Base-by-base conservation (phyloP, 2,797 vertebrate genomes). In the Rhincodon typus region DNA sequence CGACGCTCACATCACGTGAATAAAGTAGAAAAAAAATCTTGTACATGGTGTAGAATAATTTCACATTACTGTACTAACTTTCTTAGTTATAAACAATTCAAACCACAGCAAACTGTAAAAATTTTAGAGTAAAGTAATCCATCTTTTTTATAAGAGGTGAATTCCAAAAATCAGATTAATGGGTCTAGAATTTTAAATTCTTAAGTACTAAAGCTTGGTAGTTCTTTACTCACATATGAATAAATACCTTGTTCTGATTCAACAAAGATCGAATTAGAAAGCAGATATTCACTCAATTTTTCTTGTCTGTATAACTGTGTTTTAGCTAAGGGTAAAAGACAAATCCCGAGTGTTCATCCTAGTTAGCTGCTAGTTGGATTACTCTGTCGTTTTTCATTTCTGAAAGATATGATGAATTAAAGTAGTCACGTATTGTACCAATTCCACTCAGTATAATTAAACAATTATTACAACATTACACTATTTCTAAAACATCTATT, bases 391-490 rank as follows among this genome's bases (percentile, higher is more conserved):
- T 94, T 94, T 94, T 94, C 66, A 94, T 70, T 69, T 53, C 69
- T 94, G 93, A 94, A 94, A 74, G 93, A 94, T 94, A 94, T 94
- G 93, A 74, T 72, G 27, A 94, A 94, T 94, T 94, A 70, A 4
- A 46, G 66, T 46, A 72, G 25, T 42, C 91, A 94, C 70, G 25
- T 70, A 94, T 42, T 94, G 91, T 66, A 70, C 91, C 42, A 94
- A 70, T 23, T 72, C 69, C 69, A 72, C 12, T 94, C 42, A 72
- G 42, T 74, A 70, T 72, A 94, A 94, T 74, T 94, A 94, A 94
- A 94, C 72, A 72, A 94, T 94, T 94, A 94, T 74, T 94, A 72
- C 42, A 94, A 94, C 42, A 50, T 46, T 72, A 94, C 93, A 91
- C 62, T 30, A 50, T n/a, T 66, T 91, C 25, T 50, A 94, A 94